Percentiles rank a stretch among this genome's conserved stretches.
phyloP scores from a whole-genome alignment of 2,113 vertebrate genomes.

The Equus quagga region DNA sequence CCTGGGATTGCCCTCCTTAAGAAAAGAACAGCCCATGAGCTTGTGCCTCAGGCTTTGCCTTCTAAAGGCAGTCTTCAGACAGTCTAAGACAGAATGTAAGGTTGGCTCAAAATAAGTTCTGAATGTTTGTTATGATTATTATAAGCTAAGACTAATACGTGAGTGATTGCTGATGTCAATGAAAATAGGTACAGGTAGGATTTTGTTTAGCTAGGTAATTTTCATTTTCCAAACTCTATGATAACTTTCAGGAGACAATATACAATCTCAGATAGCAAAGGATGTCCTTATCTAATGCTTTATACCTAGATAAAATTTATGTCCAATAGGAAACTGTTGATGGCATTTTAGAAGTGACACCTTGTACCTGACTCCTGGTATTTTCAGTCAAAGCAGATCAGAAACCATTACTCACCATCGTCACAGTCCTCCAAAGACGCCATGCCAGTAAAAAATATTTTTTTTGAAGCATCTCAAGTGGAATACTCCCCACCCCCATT shows the following conservation, averaged over 20 bases:
- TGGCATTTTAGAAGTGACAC: neutral
- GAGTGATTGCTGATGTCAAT: neutral
- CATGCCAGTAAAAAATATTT: neutral
- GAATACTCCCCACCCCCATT: neutral
- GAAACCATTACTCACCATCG: neutral
- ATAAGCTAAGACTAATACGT: neutral
- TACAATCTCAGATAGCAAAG: neutral
- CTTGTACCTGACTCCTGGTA: neutral
- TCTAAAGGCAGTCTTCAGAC: conserved; percentile 3
- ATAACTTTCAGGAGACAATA: neutral
- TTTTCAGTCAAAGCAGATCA: neutral
- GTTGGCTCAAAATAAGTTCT: conserved; percentile 21
- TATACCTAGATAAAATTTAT: neutral
- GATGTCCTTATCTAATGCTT: neutral
- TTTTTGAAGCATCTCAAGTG: neutral
- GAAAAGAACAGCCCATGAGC: neutral
- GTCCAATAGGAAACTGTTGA: neutral
- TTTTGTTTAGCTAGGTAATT: neutral
- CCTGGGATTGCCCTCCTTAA: neutral
- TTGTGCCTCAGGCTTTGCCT: neutral
- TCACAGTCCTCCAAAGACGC: neutral
- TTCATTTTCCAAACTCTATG: neutral
- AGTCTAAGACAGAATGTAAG: neutral
- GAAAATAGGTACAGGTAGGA: neutral
- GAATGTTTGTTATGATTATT: neutral